phyloP scores from a whole-genome alignment of 2,113 vertebrate species.

The Diadophis punctatus region DNA sequence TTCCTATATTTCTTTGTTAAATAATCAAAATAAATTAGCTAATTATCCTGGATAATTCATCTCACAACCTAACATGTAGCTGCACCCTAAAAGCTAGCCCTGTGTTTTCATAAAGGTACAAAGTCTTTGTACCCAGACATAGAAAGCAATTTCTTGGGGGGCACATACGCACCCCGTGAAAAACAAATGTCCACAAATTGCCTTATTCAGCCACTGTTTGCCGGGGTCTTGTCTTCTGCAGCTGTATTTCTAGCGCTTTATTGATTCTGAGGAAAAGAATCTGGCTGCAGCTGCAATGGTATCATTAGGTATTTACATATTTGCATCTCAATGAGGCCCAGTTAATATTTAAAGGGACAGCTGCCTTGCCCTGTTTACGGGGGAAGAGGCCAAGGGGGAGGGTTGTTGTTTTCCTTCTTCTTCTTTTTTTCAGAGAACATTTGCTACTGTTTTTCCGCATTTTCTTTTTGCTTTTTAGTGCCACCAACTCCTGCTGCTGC shows the following conservation, averaged over 20 bases:
- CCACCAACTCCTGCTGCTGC: background rate
- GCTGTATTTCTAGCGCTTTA: slow-evolving; percentile 55
- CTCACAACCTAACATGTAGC: background rate
- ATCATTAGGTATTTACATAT: slow-evolving; percentile 56
- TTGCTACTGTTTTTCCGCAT: slow-evolving; percentile 43
- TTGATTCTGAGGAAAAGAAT: slow-evolving; percentile 43
- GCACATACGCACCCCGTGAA: background rate
- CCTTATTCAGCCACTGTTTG: slow-evolving; percentile 29
- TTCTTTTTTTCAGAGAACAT: slow-evolving; percentile 41
- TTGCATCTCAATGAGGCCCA: slow-evolving; percentile 72
- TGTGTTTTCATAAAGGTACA: slow-evolving; percentile 23
- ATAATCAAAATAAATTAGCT: background rate
- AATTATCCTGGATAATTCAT: background rate
- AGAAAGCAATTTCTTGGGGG: background rate
- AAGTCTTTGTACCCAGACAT: slow-evolving; percentile 1
- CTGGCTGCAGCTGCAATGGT: slow-evolving; percentile 68
- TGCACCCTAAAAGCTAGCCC: slow-evolving; percentile 24
- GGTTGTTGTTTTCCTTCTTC: background rate
- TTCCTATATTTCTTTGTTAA: background rate
- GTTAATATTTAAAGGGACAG: slow-evolving; percentile 77
- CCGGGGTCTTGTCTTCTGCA: slow-evolving; percentile 39
- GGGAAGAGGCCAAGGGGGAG: slow-evolving; percentile 54
- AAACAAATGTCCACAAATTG: background rate
- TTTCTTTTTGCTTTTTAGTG: slow-evolving; percentile 29
- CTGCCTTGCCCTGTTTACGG: slow-evolving; percentile 60